Conservation (phyloP, 1,140 invertebrate genomes). For the Musca vetustissima region DNA sequence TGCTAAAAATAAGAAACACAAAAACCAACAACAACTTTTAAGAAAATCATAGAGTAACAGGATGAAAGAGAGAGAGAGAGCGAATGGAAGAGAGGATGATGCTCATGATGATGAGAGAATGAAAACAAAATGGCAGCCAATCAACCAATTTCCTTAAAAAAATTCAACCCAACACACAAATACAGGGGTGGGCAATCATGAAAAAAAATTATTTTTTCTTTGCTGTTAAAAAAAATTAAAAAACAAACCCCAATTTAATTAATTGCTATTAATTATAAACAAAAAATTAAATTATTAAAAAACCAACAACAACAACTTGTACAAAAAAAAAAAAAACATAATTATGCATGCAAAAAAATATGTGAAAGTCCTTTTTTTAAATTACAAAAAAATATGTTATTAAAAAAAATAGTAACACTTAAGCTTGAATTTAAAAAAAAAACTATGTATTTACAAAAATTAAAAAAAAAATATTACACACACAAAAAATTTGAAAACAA, state of each 20-base stretch:
- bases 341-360: conserved; percentile 10
- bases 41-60: conserved; percentile 1
- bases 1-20: neutral
- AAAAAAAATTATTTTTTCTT: conserved; percentile 15
- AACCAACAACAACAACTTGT: no score
- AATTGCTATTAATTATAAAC: no score
- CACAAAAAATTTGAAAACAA: conserved; percentile 20
- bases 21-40: neutral
- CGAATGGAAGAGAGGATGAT: conserved; percentile 2
- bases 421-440: conserved; percentile 24
- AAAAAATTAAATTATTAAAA: no score
- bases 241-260: neutral
- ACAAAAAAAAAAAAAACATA: no score
- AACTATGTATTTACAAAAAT: neutral
- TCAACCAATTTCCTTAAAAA: conserved; percentile 15
- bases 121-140: neutral
- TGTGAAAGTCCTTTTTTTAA: conserved; percentile 11
- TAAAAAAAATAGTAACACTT: conserved; percentile 7
- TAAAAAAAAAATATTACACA: conserved; percentile 10
- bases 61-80: no score
- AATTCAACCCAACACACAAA: neutral
- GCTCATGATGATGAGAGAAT: neutral
- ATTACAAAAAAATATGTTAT: neutral
- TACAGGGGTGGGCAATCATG: conserved; percentile 9
- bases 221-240: conserved; percentile 1